A percentile compares a stretch with the other conserved stretches of the same genome.
Conservation (phyloP, 2,888 invertebrate species). For the Tetanocera ferruginea region DNA sequence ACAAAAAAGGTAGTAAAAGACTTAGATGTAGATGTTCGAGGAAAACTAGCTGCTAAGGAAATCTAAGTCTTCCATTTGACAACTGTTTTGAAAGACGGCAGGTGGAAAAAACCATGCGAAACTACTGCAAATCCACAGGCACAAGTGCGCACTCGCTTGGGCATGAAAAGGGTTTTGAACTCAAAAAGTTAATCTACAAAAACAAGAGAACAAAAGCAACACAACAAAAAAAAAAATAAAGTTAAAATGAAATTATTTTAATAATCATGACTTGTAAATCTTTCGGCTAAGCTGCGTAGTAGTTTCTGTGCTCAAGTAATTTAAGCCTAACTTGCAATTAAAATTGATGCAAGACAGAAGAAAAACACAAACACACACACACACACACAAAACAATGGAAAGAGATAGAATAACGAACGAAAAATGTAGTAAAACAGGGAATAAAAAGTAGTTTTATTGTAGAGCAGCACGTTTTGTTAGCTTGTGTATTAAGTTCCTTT, state of each 20-base stretch:
- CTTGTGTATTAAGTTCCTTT: not conserved
- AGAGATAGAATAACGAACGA: not conserved
- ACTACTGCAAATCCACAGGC: not conserved
- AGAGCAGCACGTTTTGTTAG: not conserved
- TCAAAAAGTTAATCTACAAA: not conserved
- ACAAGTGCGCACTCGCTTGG: not conserved
- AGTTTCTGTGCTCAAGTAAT: not conserved
- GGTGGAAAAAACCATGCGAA: not conserved
- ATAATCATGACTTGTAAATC: conserved; percentile 65
- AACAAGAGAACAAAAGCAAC: not conserved
- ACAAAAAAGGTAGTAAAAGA: not conserved
- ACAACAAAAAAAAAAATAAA: not conserved
- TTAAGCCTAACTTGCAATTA: not conserved
- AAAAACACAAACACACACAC: not conserved
- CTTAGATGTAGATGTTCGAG: not conserved
- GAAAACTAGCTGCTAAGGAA: not conserved
- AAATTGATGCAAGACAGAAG: conserved; percentile 21
- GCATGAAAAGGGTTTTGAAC: not conserved
- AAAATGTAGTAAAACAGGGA: conserved; percentile 22
- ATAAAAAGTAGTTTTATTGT: conserved; percentile 5
- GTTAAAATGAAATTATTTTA: conserved; percentile 35
- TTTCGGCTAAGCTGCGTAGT: conserved; percentile 51
- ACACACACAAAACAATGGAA: not conserved
- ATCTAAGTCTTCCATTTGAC: not conserved
- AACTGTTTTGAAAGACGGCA: not conserved